A percentile compares a stretch with the other conserved stretches of the same genome.
Conservation (phyloP, 2,888 invertebrate genomes). For the Oeneis ivallda region DNA sequence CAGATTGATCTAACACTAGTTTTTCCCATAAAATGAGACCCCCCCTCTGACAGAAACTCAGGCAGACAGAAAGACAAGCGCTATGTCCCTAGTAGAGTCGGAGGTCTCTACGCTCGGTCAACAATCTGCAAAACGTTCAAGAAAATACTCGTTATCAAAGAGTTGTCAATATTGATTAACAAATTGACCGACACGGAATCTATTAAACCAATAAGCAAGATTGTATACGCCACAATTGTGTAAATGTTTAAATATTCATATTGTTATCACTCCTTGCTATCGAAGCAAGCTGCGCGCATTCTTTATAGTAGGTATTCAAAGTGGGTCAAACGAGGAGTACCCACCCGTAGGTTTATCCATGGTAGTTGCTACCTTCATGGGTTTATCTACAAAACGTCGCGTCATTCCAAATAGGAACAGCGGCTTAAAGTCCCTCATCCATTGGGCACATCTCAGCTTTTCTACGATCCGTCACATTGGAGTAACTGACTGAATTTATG, state of each 20-base stretch:
- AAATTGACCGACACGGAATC: constrained; percentile 17
- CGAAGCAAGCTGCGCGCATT: constrained; percentile 7
- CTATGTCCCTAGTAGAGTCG: too few relatives aligned
- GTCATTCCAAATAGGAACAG: constrained; percentile 43
- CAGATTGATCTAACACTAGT: too few relatives aligned
- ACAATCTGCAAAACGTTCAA: background rate
- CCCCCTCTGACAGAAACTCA: too few relatives aligned
- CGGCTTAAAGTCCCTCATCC: constrained; percentile 27
- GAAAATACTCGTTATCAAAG: background rate
- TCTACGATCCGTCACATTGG: background rate
- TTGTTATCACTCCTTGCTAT: constrained; percentile 15
- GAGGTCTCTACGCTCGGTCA: too few relatives aligned
- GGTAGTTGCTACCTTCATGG: too few relatives aligned
- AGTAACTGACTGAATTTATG: too few relatives aligned
- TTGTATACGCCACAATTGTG: constrained; percentile 16
- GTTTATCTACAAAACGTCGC: constrained; percentile 37
- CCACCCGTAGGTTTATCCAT: constrained; percentile 20
- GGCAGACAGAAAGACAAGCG: too few relatives aligned
- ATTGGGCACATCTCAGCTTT: too few relatives aligned
- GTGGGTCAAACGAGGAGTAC: constrained; percentile 28
- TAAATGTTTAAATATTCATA: constrained; percentile 21
- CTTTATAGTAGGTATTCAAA: constrained; percentile 23
- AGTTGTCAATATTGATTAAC: constrained; percentile 1
- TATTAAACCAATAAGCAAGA: constrained; percentile 10
- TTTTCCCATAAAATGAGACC: too few relatives aligned